These are phyloP conservation scores for Lethenteron camtschaticum DNA, from an alignment of 2,113 vertebrate species.

Conservation along the genomic window DNA sequence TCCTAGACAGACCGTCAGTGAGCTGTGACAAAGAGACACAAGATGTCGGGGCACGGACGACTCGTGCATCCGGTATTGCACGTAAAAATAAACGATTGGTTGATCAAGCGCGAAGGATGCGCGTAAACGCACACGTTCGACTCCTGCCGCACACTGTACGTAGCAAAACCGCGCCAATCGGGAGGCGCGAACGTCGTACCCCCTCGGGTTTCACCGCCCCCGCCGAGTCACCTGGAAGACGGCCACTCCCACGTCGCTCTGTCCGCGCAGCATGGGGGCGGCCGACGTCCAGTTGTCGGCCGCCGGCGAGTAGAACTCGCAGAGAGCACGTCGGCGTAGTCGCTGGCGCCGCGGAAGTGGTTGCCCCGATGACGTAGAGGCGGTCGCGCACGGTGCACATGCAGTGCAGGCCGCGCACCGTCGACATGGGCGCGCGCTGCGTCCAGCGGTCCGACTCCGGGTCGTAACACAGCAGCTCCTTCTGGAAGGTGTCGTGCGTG, in stretches of 20 bases:
- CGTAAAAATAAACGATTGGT: no score
- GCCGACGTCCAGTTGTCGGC: slow-evolving; percentile 34
- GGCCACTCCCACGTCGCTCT: slow-evolving; percentile 36
- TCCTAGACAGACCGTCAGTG: no score
- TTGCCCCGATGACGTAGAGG: slow-evolving; percentile 46
- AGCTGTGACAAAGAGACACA: no score
- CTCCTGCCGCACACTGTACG: no score
- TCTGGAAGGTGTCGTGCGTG: slow-evolving; percentile 40
- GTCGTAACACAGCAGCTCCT: slow-evolving; percentile 30
- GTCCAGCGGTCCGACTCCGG: slow-evolving; percentile 23
- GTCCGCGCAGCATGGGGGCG: slow-evolving; percentile 32
- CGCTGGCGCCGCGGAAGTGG: slow-evolving; percentile 33
- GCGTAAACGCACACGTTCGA: no score
- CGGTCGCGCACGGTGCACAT: slow-evolving; percentile 34
- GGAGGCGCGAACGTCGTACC: no score
- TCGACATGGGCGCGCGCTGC: slow-evolving; percentile 28
- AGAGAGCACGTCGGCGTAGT: slow-evolving; percentile 39
- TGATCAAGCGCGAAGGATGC: no score
- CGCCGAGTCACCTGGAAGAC: slow-evolving; percentile 18
- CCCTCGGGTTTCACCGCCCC: no score
- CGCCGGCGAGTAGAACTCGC: slow-evolving; percentile 32
- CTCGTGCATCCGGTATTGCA: no score
- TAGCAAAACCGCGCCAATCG: no score
- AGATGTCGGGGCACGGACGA: no score
- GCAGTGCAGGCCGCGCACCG: slow-evolving; percentile 39